phyloP scores from a whole-genome alignment of 1,140 invertebrate genomes.

The Anastrepha obliqua region DNA sequence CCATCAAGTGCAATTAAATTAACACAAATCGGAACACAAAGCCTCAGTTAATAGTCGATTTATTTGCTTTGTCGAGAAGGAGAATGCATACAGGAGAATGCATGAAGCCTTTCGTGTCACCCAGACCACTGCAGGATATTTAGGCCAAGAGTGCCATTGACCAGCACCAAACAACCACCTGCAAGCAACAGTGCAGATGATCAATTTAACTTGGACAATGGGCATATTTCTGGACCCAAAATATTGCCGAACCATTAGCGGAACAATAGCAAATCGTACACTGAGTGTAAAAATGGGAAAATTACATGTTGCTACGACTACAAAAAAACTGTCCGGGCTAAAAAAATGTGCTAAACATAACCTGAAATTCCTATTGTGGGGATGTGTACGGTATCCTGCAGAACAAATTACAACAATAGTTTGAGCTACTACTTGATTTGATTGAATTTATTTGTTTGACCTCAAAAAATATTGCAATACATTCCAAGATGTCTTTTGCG shows the following conservation, averaged over 20 bases:
- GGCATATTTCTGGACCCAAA: slow-evolving; percentile 62
- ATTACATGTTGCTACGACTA: slow-evolving; percentile 20
- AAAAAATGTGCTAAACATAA: not conserved
- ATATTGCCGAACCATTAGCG: slow-evolving; percentile 55
- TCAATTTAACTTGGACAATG: slow-evolving; percentile 71
- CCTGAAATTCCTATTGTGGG: not conserved
- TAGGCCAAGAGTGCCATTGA: not conserved
- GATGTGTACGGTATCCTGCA: not conserved
- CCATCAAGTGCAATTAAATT: slow-evolving; percentile 19
- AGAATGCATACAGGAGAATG: not conserved
- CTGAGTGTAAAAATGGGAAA: not conserved
- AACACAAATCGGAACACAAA: slow-evolving; percentile 12
- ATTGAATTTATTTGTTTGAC: slow-evolving; percentile 44
- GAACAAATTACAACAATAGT: not conserved
- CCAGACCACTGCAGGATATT: not conserved
- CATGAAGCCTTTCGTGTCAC: not conserved
- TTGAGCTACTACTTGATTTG: slow-evolving; percentile 11
- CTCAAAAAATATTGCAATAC: slow-evolving; percentile 1
- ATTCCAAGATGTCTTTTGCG: not conserved
- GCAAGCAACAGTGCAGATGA: slow-evolving; percentile 45
- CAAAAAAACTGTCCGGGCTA: not conserved
- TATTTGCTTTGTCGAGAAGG: not conserved
- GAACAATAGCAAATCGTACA: slow-evolving; percentile 33
- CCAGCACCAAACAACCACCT: not conserved
- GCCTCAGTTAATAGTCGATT: not conserved